Conservation (phyloP, 2,888 invertebrate genomes). For the Drosophila flavopinicola region DNA sequence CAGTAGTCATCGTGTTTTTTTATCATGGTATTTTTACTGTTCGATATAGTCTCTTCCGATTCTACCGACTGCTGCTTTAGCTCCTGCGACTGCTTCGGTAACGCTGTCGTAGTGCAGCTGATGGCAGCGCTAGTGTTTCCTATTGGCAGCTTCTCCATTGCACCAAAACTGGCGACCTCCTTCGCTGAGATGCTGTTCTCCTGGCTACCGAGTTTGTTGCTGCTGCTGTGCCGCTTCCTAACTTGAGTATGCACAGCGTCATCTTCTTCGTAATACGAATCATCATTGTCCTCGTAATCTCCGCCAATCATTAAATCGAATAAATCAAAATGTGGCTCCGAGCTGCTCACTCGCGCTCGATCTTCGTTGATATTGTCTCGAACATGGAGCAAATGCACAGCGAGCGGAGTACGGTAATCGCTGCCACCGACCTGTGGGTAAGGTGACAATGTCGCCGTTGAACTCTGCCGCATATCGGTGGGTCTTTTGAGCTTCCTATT, state of each 20-base stretch:
- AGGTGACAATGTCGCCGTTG: slow-evolving; percentile 10
- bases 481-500: neutral
- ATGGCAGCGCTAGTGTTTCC: neutral
- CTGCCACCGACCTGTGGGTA: neutral
- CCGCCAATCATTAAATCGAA: slow-evolving; percentile 52
- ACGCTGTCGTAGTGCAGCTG: neutral
- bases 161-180: slow-evolving; percentile 71
- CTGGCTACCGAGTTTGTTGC: slow-evolving; percentile 18
- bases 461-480: neutral
- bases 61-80: neutral
- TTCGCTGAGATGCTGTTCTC: slow-evolving; percentile 73
- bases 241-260: neutral
- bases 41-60: slow-evolving; percentile 8
- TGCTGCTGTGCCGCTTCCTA: slow-evolving; percentile 8
- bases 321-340: slow-evolving; percentile 51
- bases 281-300: slow-evolving; percentile 58
- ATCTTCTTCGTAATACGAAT: slow-evolving; percentile 49
- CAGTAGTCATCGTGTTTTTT: slow-evolving; percentile 64
- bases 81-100: slow-evolving; percentile 3
- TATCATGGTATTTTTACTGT: slow-evolving; percentile 50
- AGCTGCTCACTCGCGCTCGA: slow-evolving; percentile 1
- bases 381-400: slow-evolving; percentile 59
- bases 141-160: slow-evolving; percentile 51
- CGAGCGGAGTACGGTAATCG: slow-evolving; percentile 42
- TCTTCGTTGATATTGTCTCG: slow-evolving; percentile 41